Evolutionary conservation across 23 tunicate genomes (phyloP), one percentile per base, ranked within the genome.

Genomic region (Aplidium turbinatum): DNA sequence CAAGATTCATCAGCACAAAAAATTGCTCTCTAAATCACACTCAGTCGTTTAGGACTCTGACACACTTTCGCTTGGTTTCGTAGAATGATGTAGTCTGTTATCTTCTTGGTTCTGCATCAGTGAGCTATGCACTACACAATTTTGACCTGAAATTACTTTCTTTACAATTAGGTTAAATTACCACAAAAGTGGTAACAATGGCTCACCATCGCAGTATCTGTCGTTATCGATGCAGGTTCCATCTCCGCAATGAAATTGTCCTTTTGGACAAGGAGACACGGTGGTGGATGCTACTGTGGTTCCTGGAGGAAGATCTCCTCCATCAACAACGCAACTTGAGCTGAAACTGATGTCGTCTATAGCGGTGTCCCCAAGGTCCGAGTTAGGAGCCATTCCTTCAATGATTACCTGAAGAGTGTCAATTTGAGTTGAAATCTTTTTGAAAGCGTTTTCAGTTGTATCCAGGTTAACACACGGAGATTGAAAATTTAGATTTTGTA

Each of bases 231-330:
- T 68, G 32, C 97, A 91, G 13, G 68, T 73, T 35, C 82, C 97
- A 68, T 84, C 68, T 53, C 97, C 97, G 39, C 97, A 91, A 75
- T 91, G 97, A 68, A 91, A 91, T 26, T 85, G 72, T 0, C 70
- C 75, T 7, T 24, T 35, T n/a, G 97, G 91, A 50, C 97, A 91
- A 2, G 97, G 91, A 9, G 91, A 67, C 26, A 57, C 54, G 23
- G 97, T 91, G 45, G 97, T 84, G 4, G 91, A 66, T 4, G 74
- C 33, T 21, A 79, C 68, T 16, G 97, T 91, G 68, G 97, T 84
- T 33, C 97, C 97, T 19, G 90, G 90, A 68, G 97, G 97, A 46
- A 91, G 55, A 13, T 40, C 38, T 9, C 69, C 46, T 11, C 78
- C 78, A 25, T 72, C 47, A 4, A 58, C 42, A n/a, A 36, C 19